Evolutionary conservation across 2,888 invertebrate genomes (phyloP).

Genomic region (Cartodere bifasciata): DNA sequence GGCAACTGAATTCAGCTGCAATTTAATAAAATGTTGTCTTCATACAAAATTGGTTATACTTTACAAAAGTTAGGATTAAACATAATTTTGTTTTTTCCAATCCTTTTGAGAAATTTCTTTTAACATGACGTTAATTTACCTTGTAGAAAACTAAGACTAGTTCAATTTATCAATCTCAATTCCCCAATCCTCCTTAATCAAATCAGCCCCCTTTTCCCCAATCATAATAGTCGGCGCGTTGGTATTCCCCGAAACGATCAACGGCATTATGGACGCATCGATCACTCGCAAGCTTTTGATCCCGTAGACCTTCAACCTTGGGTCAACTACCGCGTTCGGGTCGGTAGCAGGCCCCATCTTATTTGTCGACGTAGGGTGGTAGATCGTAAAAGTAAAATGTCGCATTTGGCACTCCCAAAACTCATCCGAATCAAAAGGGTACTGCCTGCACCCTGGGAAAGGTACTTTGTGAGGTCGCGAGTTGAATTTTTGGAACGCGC

Average conservation of each 20-base stretch:
- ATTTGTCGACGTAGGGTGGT: constrained; percentile 74
- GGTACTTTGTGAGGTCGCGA: constrained; percentile 67
- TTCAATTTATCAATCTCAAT: constrained; percentile 11
- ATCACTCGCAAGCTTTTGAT: constrained; percentile 64
- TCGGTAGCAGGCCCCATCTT: constrained; percentile 77
- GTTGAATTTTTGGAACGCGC: constrained; percentile 69
- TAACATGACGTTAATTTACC: too few species aligned
- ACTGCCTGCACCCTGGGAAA: constrained; percentile 69
- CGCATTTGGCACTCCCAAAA: constrained; percentile 80
- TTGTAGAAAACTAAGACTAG: too few species aligned
- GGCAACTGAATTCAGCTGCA: too few species aligned
- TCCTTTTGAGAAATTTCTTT: too few species aligned
- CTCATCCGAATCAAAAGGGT: constrained; percentile 59
- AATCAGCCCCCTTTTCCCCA: constrained; percentile 77
- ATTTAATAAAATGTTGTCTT: too few species aligned
- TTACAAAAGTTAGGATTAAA: too few species aligned
- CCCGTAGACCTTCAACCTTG: constrained; percentile 64
- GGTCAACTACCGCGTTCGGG: constrained; percentile 66
- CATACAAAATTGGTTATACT: too few species aligned
- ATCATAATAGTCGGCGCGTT: constrained; percentile 87
- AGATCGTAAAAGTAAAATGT: constrained; percentile 69
- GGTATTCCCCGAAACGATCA: constrained; percentile 78
- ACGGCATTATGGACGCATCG: constrained; percentile 82
- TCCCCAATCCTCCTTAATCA: constrained; percentile 77
- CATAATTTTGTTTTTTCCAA: too few species aligned